Evolutionary conservation across 2,113 vertebrate genomes (phyloP), one percentile per base, ranked within the genome.

Genomic region (Pampusana beccarii): DNA sequence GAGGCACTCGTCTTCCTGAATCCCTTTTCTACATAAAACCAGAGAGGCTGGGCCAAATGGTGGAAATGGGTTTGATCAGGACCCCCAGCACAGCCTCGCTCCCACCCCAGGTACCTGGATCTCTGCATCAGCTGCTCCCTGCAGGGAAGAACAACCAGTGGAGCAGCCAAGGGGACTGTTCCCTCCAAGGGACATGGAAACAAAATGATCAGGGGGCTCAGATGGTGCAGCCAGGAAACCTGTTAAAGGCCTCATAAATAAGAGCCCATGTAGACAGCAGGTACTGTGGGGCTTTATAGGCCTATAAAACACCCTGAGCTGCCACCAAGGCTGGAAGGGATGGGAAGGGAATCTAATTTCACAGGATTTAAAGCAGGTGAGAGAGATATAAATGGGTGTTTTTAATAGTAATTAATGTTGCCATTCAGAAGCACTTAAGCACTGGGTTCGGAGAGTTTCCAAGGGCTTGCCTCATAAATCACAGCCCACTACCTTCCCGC

Each of bases 341-440:
- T 93, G 90, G 93, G 92, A 91, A 91, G 92, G 83, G 95, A 97
- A 97, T 97, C 95, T 97, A 96, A 97, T 97, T 97, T 97, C 95
- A 94, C 95, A 97, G 96, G 96, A 97, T 97, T 97, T 97, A 97
- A 97, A 97, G 96, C 96, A 97, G 90, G 93, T 95, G 95, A 97
- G 97, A 97, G 97, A 96, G 94, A 97, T 95, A 97, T 96, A 97
- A 96, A 96, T 94, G 94, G 96, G 88, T 97, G 95, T 96, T 97
- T 97, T 97, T 97, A 97, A 97, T 97, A 97, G 96, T 95, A 97
- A 97, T 97, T 97, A 97, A 97, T 97, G 92, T 95, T 90, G 79
- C 94, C 93, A 93, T 97, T 97, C 93, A 95, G 97, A 80, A 92
- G 86, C 96, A 97, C 94, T 97, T 97, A 97, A 93, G 93, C 79